Evolutionary conservation across 2,113 vertebrate species (phyloP).

Genomic region (Callionymus lyra): DNA sequence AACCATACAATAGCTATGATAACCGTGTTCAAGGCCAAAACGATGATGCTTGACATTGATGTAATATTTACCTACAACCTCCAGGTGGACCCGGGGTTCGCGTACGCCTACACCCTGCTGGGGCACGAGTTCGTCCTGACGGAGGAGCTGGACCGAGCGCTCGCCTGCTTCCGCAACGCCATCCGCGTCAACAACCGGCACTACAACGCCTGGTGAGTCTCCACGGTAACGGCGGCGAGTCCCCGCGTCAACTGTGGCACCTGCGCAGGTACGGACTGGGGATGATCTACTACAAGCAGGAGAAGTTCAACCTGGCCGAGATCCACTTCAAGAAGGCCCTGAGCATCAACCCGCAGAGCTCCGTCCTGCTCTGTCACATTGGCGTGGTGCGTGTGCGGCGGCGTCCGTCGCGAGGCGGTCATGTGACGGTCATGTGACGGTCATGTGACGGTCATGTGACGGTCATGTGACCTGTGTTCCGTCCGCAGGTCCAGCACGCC

Average conservation of each 20-base stretch:
- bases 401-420: no score
- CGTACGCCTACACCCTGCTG: constrained; percentile 92
- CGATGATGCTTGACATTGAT: background rate
- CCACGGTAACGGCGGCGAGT: background rate
- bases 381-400: constrained; percentile 77
- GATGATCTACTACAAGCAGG: constrained; percentile 99
- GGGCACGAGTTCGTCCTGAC: constrained; percentile 95
- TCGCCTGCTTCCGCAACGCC: constrained; percentile 93
- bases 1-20: no score
- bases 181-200: constrained; percentile 92
- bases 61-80: no score
- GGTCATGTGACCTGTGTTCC: background rate
- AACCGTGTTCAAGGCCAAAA: no score
- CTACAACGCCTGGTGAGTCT: constrained; percentile 78
- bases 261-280: constrained; percentile 86
- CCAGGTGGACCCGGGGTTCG: constrained; percentile 88
- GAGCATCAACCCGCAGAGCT: constrained; percentile 97
- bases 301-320: constrained; percentile 96
- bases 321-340: constrained; percentile 99
- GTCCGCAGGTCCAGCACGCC: constrained; percentile 92
- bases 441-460: background rate
- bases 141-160: constrained; percentile 90
- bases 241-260: background rate
- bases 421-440: background rate
- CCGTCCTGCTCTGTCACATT: constrained; percentile 94